A percentile compares a stretch with the other conserved stretches of the same genome.
phyloP scores from a whole-genome alignment of 2,888 invertebrate species.

The Mamestra brassicae region DNA sequence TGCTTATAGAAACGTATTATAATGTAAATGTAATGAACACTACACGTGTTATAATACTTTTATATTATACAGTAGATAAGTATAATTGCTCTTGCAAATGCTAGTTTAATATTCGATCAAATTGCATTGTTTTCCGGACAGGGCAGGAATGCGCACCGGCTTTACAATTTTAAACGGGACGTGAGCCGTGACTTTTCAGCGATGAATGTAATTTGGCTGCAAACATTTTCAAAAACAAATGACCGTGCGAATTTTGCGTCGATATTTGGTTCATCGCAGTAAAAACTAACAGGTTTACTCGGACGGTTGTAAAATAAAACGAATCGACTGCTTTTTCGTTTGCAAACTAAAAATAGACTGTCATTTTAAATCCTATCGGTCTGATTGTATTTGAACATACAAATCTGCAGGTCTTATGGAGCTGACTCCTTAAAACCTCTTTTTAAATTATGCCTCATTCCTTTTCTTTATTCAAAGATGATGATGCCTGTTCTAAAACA shows the following conservation, averaged over 20 bases:
- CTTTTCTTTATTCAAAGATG: background rate
- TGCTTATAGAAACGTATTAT: no score
- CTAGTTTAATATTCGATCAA: conserved; percentile 1
- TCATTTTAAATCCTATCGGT: background rate
- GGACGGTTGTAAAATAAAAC: conserved; percentile 7
- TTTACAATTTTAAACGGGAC: background rate
- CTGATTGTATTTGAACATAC: no score
- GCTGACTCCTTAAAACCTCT: background rate
- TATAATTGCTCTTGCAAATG: background rate
- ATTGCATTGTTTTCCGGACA: conserved; percentile 4
- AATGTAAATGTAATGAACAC: no score
- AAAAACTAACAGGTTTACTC: conserved; percentile 12
- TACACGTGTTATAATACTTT: background rate
- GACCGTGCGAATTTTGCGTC: background rate
- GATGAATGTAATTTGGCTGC: conserved; percentile 24
- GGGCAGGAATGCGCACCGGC: background rate
- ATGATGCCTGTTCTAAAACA: background rate
- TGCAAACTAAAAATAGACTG: conserved; percentile 7
- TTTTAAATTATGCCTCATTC: background rate
- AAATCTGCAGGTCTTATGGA: background rate
- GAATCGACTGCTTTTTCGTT: background rate
- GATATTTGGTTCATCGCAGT: background rate
- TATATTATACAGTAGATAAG: background rate
- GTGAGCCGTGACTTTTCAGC: conserved; percentile 19
- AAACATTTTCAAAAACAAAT: conserved; percentile 8